Conservation (phyloP, 2,797 vertebrate species). For the Urophycis tenuis region DNA sequence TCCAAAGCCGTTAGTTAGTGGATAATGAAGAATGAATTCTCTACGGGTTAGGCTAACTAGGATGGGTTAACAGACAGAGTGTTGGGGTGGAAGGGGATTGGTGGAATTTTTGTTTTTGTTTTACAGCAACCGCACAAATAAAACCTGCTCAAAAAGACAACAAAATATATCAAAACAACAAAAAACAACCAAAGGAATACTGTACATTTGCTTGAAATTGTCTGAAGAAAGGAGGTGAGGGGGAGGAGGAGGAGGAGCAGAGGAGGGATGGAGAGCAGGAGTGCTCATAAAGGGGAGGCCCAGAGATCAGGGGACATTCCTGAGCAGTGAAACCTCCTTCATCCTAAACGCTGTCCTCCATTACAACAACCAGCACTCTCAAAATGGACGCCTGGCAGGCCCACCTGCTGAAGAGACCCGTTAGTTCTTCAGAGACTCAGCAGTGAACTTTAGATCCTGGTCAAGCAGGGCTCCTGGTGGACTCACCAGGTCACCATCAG, state of each 20-base stretch:
- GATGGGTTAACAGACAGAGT: conserved; percentile 21
- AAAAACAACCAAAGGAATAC: conserved; percentile 36
- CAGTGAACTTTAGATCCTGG: neutral
- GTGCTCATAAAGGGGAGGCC: neutral
- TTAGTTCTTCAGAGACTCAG: no score
- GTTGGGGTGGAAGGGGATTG: conserved; percentile 25
- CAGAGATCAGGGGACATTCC: neutral
- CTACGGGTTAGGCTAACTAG: conserved; percentile 25
- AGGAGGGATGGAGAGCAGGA: neutral
- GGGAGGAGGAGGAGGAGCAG: conserved; percentile 16
- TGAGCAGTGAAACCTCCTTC: neutral
- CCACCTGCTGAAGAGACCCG: no score
- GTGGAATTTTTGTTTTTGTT: conserved; percentile 55
- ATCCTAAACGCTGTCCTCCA: neutral
- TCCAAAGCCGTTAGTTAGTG: conserved; percentile 32
- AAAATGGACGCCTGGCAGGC: no score
- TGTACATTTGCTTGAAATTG: conserved; percentile 31
- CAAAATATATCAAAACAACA: conserved; percentile 43
- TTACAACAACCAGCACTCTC: neutral
- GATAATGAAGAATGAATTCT: conserved; percentile 27
- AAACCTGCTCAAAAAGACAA: conserved; percentile 85
- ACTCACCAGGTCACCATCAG: no score
- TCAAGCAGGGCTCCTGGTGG: neutral
- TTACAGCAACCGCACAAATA: conserved; percentile 55
- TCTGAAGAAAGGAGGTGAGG: conserved; percentile 19